Conservation (phyloP, 2,113 vertebrate species). For the Oncorhynchus masou region DNA sequence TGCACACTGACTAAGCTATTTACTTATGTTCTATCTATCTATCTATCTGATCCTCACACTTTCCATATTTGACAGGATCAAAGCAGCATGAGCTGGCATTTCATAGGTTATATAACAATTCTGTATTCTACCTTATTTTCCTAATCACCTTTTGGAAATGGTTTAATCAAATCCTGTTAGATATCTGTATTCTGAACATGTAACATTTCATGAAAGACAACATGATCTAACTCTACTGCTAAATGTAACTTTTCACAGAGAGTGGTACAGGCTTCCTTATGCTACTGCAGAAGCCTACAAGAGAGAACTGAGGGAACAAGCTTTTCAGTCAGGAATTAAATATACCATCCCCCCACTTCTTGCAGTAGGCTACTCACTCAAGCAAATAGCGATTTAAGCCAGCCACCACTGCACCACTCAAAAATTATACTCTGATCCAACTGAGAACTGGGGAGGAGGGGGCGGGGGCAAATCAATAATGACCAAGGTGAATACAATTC, state of each 20-base stretch:
- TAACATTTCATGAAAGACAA: not conserved
- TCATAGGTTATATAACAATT: not conserved
- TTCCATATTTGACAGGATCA: slow-evolving; percentile 13
- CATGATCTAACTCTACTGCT: not conserved
- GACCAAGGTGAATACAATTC: not conserved
- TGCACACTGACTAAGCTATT: not conserved
- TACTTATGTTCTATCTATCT: too few relatives aligned
- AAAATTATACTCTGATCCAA: not conserved
- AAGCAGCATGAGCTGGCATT: slow-evolving; percentile 1
- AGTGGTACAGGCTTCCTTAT: not conserved
- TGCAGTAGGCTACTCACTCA: slow-evolving; percentile 31
- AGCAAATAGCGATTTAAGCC: slow-evolving; percentile 35
- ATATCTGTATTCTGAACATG: not conserved
- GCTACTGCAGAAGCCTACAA: not conserved
- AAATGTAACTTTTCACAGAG: not conserved
- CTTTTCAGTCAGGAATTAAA: slow-evolving; percentile 44
- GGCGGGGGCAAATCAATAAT: too few relatives aligned
- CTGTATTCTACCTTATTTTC: not conserved
- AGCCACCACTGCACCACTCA: slow-evolving; percentile 15
- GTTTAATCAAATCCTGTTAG: not conserved
- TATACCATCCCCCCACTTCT: slow-evolving; percentile 37
- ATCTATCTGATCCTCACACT: slow-evolving; percentile 2
- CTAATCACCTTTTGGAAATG: not conserved
- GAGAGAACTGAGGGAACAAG: slow-evolving; percentile 15
- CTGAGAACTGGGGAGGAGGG: not conserved